Evolutionary conservation across 2,113 vertebrate species (phyloP).

Genomic region (Larimichthys crocea): DNA sequence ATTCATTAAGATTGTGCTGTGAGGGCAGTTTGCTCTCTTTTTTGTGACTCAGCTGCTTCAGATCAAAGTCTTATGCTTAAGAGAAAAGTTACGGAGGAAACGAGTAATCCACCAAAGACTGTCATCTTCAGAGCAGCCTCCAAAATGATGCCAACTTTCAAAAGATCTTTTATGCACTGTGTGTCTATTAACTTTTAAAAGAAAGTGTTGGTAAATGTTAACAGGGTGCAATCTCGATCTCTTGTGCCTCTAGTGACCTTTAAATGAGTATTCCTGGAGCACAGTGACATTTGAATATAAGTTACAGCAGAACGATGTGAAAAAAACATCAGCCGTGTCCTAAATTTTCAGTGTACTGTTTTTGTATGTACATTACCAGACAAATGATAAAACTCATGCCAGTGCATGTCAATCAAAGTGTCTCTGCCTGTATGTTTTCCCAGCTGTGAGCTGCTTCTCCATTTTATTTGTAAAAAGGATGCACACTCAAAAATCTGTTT

Average conservation of each 20-base stretch:
- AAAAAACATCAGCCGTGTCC: not conserved
- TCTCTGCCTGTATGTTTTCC: not conserved
- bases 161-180: not conserved
- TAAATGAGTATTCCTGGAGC: too few relatives aligned
- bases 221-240: too few relatives aligned
- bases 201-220: too few relatives aligned
- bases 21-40: slow-evolving; percentile 9
- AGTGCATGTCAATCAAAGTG: not conserved
- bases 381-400: not conserved
- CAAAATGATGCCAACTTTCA: not conserved
- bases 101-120: not conserved
- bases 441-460: too few relatives aligned
- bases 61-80: not conserved
- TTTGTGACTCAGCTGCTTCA: slow-evolving; percentile 38
- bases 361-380: not conserved
- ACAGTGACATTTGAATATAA: too few relatives aligned
- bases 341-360: not conserved
- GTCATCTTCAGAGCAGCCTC: not conserved
- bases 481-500: not conserved
- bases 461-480: too few relatives aligned
- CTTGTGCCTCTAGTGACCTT: too few relatives aligned
- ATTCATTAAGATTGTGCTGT: slow-evolving; percentile 11
- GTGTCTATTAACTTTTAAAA: too few relatives aligned
- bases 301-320: too few relatives aligned
- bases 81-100: not conserved